Percentiles rank a stretch among this genome's conserved stretches.
phyloP scores from a whole-genome alignment of 2,113 vertebrate species.

The Myiozetetes cayanensis region DNA sequence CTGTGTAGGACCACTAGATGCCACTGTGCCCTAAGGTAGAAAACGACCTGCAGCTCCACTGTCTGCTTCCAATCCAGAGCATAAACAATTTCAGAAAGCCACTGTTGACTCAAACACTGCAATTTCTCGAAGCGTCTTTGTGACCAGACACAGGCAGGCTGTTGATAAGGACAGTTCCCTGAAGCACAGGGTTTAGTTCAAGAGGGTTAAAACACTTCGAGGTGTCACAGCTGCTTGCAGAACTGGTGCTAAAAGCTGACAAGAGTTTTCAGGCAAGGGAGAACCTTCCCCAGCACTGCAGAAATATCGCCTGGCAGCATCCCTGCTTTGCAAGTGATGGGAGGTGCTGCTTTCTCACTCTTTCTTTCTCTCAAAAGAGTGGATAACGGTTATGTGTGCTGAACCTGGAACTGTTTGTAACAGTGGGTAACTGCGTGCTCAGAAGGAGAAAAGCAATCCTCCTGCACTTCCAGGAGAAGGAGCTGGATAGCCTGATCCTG shows the following conservation, averaged over 20 bases:
- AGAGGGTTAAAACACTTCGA: neutral
- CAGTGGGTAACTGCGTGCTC: neutral
- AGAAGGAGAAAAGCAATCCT: neutral
- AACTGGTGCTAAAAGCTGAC: neutral
- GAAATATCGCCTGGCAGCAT: neutral
- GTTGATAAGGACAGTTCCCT: neutral
- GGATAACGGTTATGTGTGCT: neutral
- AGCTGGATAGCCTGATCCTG: neutral
- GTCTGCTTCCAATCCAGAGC: neutral
- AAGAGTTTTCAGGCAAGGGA: neutral
- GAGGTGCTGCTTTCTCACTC: neutral
- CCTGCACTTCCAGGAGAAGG: neutral
- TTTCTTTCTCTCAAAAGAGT: neutral
- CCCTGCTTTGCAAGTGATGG: neutral
- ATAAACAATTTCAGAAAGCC: neutral
- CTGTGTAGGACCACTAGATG: slow-evolving; percentile 42
- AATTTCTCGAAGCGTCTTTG: slow-evolving; percentile 7
- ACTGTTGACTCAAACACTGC: neutral
- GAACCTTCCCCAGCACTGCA: neutral
- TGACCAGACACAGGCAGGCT: neutral
- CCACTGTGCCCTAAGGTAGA: slow-evolving; percentile 49
- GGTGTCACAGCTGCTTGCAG: neutral
- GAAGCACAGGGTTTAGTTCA: neutral
- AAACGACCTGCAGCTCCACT: neutral
- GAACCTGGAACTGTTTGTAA: neutral